A percentile compares a stretch with the other conserved stretches of the same genome.
phyloP scores from a whole-genome alignment of 2,113 vertebrate genomes.

The Larimichthys polyactis region DNA sequence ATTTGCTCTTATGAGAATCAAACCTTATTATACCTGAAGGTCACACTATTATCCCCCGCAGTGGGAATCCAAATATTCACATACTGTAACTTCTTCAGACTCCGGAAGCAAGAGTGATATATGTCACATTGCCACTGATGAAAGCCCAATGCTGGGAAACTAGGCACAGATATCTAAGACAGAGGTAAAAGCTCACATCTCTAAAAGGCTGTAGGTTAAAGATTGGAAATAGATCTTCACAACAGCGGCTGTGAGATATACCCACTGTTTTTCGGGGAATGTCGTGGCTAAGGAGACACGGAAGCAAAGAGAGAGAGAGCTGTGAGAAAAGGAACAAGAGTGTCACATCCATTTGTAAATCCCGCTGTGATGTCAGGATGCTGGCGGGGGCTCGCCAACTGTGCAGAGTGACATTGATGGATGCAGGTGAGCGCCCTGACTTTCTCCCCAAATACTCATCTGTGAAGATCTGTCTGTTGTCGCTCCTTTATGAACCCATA shows the following conservation, averaged over 20 bases:
- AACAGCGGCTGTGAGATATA: slow-evolving; percentile 31
- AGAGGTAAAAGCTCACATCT: slow-evolving; percentile 51
- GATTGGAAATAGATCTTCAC: slow-evolving; percentile 51
- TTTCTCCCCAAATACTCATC: slow-evolving; percentile 57
- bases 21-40: slow-evolving; percentile 64
- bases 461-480: slow-evolving; percentile 63
- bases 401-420: slow-evolving; percentile 64
- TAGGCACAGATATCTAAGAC: slow-evolving; percentile 18
- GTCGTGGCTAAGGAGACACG: slow-evolving; percentile 8
- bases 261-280: slow-evolving; percentile 45
- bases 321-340: slow-evolving; percentile 57
- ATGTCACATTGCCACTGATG: slow-evolving; percentile 1
- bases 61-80: slow-evolving; percentile 43
- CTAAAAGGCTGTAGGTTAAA: slow-evolving; percentile 55
- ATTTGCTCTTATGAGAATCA: slow-evolving; percentile 69
- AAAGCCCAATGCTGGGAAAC: slow-evolving; percentile 9
- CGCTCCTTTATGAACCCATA: slow-evolving; percentile 57
- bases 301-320: slow-evolving; percentile 37
- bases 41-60: slow-evolving; percentile 54
- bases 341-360: slow-evolving; percentile 77
- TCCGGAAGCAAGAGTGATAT: neutral
- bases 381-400: slow-evolving; percentile 57
- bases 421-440: slow-evolving; percentile 62
- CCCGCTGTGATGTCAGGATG: slow-evolving; percentile 68
- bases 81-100: slow-evolving; percentile 20